These are phyloP conservation scores for Carcinoscorpius rotundicauda DNA, from an alignment of 1,140 invertebrate species.

Conservation along the genomic window DNA sequence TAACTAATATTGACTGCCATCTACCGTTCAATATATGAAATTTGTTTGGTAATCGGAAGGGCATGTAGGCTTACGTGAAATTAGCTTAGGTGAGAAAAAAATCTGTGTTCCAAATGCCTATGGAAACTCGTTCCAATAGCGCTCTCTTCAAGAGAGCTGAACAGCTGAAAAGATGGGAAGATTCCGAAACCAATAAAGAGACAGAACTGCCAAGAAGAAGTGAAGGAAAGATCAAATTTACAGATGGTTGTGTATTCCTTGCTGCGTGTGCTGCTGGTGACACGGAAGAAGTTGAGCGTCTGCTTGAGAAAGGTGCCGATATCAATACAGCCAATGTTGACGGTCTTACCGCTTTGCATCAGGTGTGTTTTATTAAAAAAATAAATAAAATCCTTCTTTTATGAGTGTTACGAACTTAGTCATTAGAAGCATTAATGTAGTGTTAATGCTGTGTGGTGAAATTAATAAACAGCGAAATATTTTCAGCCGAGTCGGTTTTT, in stretches of 20 bases:
- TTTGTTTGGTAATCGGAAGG: no score
- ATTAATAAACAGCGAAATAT: no score
- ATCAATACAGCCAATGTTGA: constrained; percentile 96
- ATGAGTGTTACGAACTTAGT: no score
- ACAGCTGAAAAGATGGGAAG: constrained; percentile 89
- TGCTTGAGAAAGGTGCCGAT: constrained; percentile 81
- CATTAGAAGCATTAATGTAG: no score
- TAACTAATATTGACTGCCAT: no score
- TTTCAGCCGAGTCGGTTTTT: no score
- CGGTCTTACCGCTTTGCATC: constrained; percentile 92
- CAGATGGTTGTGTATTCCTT: constrained; percentile 87
- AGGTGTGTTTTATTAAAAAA: constrained; percentile 47
- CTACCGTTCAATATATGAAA: no score
- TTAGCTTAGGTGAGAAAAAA: no score
- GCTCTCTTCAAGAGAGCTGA: constrained; percentile 85
- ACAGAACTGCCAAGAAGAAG: constrained; percentile 27
- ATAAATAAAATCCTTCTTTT: no score
- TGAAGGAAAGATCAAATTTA: constrained; percentile 70
- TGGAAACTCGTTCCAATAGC: constrained; percentile 35
- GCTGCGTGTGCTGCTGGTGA: constrained; percentile 92
- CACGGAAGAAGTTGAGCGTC: constrained; percentile 80
- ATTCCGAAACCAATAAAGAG: constrained; percentile 87
- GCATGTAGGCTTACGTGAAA: no score
- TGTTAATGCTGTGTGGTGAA: no score
- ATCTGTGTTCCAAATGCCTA: constrained; percentile 11